These are phyloP conservation scores for Octodonta nipae DNA, from an alignment of 2,888 invertebrate genomes.

Conservation along the genomic window DNA sequence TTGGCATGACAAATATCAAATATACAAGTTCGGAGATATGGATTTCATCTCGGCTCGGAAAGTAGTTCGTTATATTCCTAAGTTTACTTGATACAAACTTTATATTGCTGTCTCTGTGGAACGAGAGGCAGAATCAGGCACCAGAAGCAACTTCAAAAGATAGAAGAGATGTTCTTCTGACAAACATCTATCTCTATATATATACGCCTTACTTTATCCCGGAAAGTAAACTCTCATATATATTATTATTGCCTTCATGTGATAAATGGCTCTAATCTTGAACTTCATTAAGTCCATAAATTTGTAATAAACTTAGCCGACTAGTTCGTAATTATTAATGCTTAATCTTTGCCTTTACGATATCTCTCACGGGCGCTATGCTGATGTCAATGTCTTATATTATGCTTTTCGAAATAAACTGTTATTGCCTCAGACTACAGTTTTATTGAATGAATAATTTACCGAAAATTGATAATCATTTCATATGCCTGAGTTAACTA, in stretches of 20 bases:
- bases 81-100: conserved; percentile 32
- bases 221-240: conserved; percentile 20
- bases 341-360: conserved; percentile 2
- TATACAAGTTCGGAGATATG: conserved; percentile 31
- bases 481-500: no score
- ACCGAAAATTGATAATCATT: no score
- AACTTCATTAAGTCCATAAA: conserved; percentile 19
- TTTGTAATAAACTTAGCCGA: conserved; percentile 15
- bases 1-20: conserved; percentile 28
- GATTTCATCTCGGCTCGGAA: conserved; percentile 26
- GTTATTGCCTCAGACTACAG: no score
- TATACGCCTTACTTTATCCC: conserved; percentile 12
- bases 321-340: conserved; percentile 16
- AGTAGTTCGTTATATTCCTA: conserved; percentile 29
- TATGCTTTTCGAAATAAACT: no score
- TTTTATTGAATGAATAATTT: no score
- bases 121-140: conserved; percentile 14
- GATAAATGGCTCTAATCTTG: conserved; percentile 20
- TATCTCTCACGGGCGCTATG: conserved; percentile 2
- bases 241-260: conserved; percentile 19
- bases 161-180: conserved; percentile 20
- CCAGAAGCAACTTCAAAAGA: conserved; percentile 23
- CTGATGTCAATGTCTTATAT: conserved; percentile 2
- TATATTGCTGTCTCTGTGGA: conserved; percentile 29
- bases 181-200: conserved; percentile 14